Conservation (phyloP, 2,797 vertebrate genomes). For the Cossypha caffra region DNA sequence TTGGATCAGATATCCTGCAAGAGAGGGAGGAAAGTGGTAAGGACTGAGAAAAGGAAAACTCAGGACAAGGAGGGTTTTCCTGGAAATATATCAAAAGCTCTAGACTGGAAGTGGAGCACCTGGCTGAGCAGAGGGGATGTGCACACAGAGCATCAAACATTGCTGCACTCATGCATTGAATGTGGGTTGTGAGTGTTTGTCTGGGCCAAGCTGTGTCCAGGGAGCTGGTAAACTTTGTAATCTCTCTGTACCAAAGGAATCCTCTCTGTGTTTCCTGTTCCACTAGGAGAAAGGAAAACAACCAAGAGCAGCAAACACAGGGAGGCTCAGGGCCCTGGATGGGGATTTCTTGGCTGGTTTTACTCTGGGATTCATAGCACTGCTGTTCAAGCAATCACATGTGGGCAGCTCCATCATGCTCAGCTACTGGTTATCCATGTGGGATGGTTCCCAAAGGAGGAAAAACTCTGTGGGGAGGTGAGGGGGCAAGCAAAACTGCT, state of each 20-base stretch:
- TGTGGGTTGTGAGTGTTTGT: rapidly evolving
- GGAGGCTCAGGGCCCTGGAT: not conserved
- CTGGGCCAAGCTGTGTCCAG: not conserved
- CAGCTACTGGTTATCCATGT: not conserved
- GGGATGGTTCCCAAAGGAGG: not conserved
- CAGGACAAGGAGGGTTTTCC: not conserved
- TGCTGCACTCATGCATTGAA: rapidly evolving
- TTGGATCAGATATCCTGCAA: not conserved
- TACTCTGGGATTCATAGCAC: not conserved
- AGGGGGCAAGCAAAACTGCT: not conserved
- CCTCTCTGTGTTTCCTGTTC: not conserved
- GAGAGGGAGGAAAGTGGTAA: not conserved
- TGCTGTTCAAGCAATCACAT: not conserved
- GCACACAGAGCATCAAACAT: rapidly evolving
- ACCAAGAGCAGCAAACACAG: not conserved
- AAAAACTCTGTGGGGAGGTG: not conserved
- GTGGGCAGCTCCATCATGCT: not conserved
- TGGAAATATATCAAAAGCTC: not conserved
- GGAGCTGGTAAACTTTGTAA: not conserved
- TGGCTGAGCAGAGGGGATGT: not conserved
- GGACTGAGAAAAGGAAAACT: not conserved
- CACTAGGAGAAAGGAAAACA: not conserved
- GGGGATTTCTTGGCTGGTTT: not conserved
- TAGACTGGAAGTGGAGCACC: not conserved
- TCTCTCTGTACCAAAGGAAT: not conserved